phyloP scores from a whole-genome alignment of 2,113 vertebrate genomes.

The Pachypanchax playfairii region DNA sequence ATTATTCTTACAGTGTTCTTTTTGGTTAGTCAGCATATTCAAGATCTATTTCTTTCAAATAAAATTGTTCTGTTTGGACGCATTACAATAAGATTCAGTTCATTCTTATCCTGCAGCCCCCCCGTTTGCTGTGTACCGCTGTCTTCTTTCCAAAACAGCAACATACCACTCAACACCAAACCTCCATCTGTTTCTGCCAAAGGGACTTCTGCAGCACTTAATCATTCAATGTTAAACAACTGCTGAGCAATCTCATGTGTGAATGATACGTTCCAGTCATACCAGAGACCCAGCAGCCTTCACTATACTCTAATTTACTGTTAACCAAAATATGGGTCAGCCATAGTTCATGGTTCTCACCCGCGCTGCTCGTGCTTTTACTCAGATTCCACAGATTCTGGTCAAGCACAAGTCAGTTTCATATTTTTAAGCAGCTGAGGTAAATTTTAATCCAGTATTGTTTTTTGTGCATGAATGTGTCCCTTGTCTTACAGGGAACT shows the following conservation, averaged over 20 bases:
- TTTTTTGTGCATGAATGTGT: not conserved
- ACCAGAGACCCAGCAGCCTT: conserved; percentile 7
- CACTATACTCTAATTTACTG: not conserved
- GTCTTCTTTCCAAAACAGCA: conserved; percentile 27
- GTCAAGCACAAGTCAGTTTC: not conserved
- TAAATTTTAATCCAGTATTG: not conserved
- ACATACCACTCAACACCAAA: conserved; percentile 36
- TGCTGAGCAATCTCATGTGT: conserved; percentile 31
- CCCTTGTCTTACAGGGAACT: not conserved
- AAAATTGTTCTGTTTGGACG: not conserved
- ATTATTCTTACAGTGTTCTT: not conserved
- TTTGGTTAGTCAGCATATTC: not conserved
- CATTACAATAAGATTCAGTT: conserved; percentile 14
- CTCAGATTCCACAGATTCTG: conserved; percentile 7
- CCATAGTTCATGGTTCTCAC: not conserved
- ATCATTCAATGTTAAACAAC: conserved; percentile 28
- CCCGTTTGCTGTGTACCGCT: conserved; percentile 18
- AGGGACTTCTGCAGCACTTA: conserved; percentile 30
- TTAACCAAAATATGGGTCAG: conserved; percentile 18
- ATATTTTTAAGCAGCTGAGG: not conserved
- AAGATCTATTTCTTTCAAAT: not conserved
- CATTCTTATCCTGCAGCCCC: conserved; percentile 10
- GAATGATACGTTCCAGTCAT: conserved; percentile 26
- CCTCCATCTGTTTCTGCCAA: conserved; percentile 32
- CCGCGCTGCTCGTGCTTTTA: not conserved